phyloP scores from a whole-genome alignment of 2,113 vertebrate genomes.

The Lipophrys pholis region DNA sequence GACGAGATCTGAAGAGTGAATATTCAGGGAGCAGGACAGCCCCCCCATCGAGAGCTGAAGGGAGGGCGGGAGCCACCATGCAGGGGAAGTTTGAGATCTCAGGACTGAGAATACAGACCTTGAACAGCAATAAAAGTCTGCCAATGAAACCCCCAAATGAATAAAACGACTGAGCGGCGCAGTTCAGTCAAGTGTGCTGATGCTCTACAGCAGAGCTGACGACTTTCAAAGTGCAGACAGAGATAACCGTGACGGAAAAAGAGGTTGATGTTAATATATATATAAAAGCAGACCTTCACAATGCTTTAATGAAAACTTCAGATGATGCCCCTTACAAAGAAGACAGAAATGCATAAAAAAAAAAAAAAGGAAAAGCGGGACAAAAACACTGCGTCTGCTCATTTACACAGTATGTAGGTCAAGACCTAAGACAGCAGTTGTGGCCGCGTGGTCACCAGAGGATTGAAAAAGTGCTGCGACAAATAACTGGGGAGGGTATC shows the following conservation, averaged over 20 bases:
- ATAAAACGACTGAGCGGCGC: background rate
- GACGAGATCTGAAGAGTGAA: background rate
- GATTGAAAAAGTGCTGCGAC: background rate
- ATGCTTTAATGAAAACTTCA: background rate
- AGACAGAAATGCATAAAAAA: background rate
- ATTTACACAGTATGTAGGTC: background rate
- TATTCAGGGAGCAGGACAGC: slow-evolving; percentile 5
- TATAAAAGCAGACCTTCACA: background rate
- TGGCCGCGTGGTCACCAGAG: no score
- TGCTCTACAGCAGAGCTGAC: background rate
- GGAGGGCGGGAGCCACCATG: background rate
- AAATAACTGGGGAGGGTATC: background rate
- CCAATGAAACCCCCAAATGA: slow-evolving; percentile 20
- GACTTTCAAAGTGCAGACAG: background rate
- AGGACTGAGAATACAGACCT: slow-evolving; percentile 1
- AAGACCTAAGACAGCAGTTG: background rate
- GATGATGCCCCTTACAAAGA: background rate
- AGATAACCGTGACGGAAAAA: slow-evolving; percentile 10
- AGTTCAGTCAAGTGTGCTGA: slow-evolving; percentile 2
- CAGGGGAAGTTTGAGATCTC: slow-evolving; percentile 5
- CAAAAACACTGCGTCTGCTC: background rate
- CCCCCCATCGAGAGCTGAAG: background rate
- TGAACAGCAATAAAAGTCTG: background rate
- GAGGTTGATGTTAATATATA: background rate
- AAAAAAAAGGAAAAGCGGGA: background rate